Evolutionary conservation across 2,113 vertebrate genomes (phyloP), one percentile per base, ranked within the genome.

Genomic region (Trichechus manatus): DNA sequence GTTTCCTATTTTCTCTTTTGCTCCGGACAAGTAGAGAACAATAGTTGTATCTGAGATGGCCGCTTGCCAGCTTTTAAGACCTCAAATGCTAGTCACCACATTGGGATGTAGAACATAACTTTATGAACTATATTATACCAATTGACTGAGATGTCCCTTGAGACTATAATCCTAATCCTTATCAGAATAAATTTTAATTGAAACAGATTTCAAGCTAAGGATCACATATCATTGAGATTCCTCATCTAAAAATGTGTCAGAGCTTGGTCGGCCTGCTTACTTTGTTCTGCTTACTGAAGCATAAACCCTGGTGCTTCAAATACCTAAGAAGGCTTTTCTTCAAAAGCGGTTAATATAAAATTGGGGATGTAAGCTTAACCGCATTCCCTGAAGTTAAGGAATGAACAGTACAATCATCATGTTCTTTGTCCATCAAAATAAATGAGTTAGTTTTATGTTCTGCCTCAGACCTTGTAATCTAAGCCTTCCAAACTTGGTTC

Each of bases 311-410:
- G 42, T 79, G 15, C 42, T 91, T 84, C 27, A 36, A 88, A 83
- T 89, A 93, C 87, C 64, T 93, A 79, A 63, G 19, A 91, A 86
- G 11, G 3, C 74, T 93, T 93, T 92, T 93, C 72, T 94, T 95
- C 27, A 42, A n/a, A 93, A 74, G n/a, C 47, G 8, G 74, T 86
- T 74, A 79, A 42, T 93, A 25, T 66, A 36, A 64, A 96, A 85
- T 83, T 74, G 61, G n/a, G 86, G 23, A 50, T 19, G 1, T 75
- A 77, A 94, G 39, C 53, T 59, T 96, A 36, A 44, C 66, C 19
- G 63, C 61, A 92, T 93, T 97, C 61, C 63, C 25, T 82, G 53
- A 77, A 70, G 36, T 82, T 75, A 47, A 93, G 82, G 27, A 91
- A 15, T 70, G 42, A 27, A 29, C 36, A 77, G 22, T 85, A 8